phyloP scores from a whole-genome alignment of 2,888 invertebrate species.

The Polydrusus pterygomalis region DNA sequence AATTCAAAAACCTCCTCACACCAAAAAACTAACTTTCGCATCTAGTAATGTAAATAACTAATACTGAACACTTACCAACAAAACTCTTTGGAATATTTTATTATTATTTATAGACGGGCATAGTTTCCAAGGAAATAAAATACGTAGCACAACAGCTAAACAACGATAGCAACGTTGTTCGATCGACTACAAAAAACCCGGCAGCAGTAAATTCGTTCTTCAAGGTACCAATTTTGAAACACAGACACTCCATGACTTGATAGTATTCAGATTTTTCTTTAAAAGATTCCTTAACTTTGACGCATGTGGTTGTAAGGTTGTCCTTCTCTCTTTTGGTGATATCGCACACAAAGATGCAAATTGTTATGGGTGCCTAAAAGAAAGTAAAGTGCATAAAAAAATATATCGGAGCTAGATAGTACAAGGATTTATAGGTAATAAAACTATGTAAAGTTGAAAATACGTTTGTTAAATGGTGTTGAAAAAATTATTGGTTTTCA shows the following conservation, averaged over 20 bases:
- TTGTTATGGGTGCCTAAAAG: background rate
- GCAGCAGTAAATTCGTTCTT: slow-evolving; percentile 1
- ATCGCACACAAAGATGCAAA: background rate
- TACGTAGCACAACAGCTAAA: slow-evolving; percentile 2
- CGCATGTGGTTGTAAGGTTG: background rate
- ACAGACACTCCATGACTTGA: background rate
- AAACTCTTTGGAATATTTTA: too few species aligned
- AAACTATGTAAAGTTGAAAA: too few species aligned
- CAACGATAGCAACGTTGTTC: background rate
- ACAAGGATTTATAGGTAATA: too few species aligned
- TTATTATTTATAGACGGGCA: background rate
- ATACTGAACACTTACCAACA: too few species aligned
- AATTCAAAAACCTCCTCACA: too few species aligned
- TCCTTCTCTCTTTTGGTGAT: slow-evolving; percentile 4
- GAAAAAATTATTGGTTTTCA: too few species aligned
- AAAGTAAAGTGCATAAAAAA: background rate
- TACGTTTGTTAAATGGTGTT: too few species aligned
- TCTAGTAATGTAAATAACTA: too few species aligned
- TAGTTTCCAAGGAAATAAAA: background rate
- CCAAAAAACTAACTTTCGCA: too few species aligned
- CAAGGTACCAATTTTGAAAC: background rate
- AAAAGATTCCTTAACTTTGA: slow-evolving; percentile 8
- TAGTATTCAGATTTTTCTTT: slow-evolving; percentile 7
- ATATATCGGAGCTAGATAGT: too few species aligned
- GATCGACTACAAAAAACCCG: background rate